These are phyloP conservation scores for Scolopax bukidnonensis DNA, from an alignment of 2,797 vertebrate genomes.

Conservation along the genomic window DNA sequence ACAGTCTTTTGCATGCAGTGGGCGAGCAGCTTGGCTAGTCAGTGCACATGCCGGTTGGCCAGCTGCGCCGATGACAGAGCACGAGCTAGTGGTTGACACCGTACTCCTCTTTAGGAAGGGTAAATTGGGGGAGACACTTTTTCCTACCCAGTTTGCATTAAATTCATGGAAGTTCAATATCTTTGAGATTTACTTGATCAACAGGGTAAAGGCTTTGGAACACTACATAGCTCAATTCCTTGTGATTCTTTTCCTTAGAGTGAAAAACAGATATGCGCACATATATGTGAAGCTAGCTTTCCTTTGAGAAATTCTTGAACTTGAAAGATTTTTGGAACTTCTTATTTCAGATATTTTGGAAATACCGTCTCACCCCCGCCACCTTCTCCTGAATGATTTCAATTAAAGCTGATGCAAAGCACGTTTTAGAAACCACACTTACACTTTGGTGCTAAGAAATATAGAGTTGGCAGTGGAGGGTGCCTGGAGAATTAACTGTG, in stretches of 20 bases:
- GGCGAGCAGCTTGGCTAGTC: background rate
- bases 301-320: background rate
- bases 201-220: background rate
- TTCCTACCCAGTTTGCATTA: background rate
- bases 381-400: background rate
- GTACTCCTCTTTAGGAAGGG: accelerated
- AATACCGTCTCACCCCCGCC: background rate
- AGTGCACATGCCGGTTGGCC: accelerated
- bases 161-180: background rate
- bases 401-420: background rate
- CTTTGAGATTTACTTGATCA: background rate
- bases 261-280: background rate
- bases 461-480: background rate
- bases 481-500: background rate
- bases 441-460: background rate
- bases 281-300: background rate
- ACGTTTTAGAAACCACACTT: background rate
- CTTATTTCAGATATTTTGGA: background rate
- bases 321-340: background rate
- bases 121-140: no score
- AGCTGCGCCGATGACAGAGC: background rate
- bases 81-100: background rate
- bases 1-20: no score
- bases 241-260: background rate
- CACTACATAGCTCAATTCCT: background rate